Evolutionary conservation across 2,113 vertebrate species (phyloP), one percentile per base, ranked within the genome.

Genomic region (Donacobius atricapilla): DNA sequence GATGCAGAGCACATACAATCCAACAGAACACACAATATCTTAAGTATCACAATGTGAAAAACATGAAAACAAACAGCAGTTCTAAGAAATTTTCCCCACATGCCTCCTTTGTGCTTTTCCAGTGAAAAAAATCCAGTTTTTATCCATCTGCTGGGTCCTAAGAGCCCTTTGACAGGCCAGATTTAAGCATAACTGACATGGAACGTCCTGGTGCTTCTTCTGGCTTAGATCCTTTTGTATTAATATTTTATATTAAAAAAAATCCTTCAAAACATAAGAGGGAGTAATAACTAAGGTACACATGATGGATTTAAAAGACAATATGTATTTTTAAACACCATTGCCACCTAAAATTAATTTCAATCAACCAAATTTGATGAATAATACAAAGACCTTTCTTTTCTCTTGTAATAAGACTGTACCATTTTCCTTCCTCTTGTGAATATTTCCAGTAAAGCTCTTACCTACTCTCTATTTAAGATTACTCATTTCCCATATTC

Each of bases 291-390:
- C 33, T 88, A 88, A 92, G 30, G 79, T 39, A 83, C 63, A 80
- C 13, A 69, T 33, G 31, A 80, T 45, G n/a, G 37, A 72, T 80
- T 93, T 54, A 83, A 92, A 88, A 58, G 83, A 77, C 58, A 88
- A 73, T n/a, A 92, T 80, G 35, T 80, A 86, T 95, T 90, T 94
- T 95, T 93, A 86, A 94, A 95, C 30, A 92, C 50, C 54, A 54
- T 3, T 95, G 85, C n/a, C 68, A 88, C 54, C 30, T 72, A 61
- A 80, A 75, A 90, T 86, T 83, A 63, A 93, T 95, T 80, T 95
- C 42, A 61, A 72, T 72, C 75, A 93, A 83, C 16, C 35, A 85
- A 69, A 89, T 87, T 25, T 87, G 40, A 83, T 69, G 3, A 89
- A 89, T 94, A 93, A 89, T 87, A 65, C 20, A 91, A 76, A 87